Evolutionary conservation across 2,888 invertebrate species (phyloP).

Genomic region (Galerucella pusilla): DNA sequence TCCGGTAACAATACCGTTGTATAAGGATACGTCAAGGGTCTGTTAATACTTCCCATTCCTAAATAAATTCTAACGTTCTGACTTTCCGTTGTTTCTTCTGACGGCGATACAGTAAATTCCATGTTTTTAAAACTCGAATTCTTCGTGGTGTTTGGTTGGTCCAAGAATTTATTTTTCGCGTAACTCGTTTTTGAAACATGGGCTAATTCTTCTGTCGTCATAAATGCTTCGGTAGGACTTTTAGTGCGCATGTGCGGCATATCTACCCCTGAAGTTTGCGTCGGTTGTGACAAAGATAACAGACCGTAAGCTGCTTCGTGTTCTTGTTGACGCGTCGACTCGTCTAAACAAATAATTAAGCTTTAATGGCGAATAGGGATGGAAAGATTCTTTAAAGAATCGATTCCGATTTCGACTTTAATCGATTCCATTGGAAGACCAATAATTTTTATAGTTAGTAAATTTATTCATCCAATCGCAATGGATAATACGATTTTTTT

Average conservation of each 20-base stretch:
- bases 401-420: not conserved
- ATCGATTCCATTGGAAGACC: no score
- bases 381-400: not conserved
- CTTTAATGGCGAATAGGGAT: no score
- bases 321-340: conserved; percentile 79
- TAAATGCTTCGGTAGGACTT: conserved; percentile 51
- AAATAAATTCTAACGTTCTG: conserved; percentile 56
- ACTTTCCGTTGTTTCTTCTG: conserved; percentile 45
- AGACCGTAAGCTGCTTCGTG: conserved; percentile 89
- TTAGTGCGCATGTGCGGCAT: conserved; percentile 37
- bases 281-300: conserved; percentile 75
- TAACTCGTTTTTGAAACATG: conserved; percentile 62
- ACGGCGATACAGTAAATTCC: conserved; percentile 28
- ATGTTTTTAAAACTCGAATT: conserved; percentile 36
- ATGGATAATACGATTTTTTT: no score
- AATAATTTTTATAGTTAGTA: no score
- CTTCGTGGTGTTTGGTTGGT: conserved; percentile 47
- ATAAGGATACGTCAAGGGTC: conserved; percentile 79
- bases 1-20: conserved; percentile 49
- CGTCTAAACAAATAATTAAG: conserved; percentile 68
- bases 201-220: conserved; percentile 62
- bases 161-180: conserved; percentile 63
- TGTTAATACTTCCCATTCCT: conserved; percentile 67
- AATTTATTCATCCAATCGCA: no score
- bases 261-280: conserved; percentile 52